Conservation (phyloP, 2,888 invertebrate genomes). For the Dichetophora obliterata region DNA sequence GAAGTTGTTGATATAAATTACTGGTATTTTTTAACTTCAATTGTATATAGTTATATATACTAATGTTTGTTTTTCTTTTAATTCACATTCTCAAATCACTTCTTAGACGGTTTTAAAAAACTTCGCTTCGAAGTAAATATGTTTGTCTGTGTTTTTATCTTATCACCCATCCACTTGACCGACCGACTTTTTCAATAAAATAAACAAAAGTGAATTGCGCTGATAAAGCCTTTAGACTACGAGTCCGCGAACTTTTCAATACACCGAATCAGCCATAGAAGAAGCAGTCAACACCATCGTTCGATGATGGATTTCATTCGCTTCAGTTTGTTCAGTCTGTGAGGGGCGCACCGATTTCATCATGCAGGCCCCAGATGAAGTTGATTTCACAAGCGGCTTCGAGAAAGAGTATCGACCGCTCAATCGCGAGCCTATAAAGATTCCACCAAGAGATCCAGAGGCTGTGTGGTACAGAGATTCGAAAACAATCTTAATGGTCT, state of each 20-base stretch:
- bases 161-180: neutral
- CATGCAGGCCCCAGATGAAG: slow-evolving; percentile 52
- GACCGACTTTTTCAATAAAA: neutral
- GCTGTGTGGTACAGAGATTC: slow-evolving; percentile 59
- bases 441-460: slow-evolving; percentile 51
- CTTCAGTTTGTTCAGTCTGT: neutral
- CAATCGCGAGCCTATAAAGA: slow-evolving; percentile 49
- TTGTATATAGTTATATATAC: too few relatives aligned
- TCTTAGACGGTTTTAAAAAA: too few relatives aligned
- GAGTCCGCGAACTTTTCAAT: neutral
- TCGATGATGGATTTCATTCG: slow-evolving; percentile 3
- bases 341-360: neutral
- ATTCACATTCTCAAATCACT: too few relatives aligned
- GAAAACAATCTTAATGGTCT: slow-evolving; percentile 54
- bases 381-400: slow-evolving; percentile 62
- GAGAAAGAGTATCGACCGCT: slow-evolving; percentile 59
- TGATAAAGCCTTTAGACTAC: neutral
- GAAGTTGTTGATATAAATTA: too few relatives aligned
- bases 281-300: slow-evolving; percentile 1
- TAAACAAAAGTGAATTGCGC: neutral
- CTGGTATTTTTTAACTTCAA: too few relatives aligned
- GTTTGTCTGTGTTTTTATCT: neutral
- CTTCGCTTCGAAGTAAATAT: too few relatives aligned
- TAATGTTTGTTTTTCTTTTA: too few relatives aligned
- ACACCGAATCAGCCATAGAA: neutral